Evolutionary conservation across 2,888 invertebrate genomes (phyloP).

Genomic region (Phoronis australis): DNA sequence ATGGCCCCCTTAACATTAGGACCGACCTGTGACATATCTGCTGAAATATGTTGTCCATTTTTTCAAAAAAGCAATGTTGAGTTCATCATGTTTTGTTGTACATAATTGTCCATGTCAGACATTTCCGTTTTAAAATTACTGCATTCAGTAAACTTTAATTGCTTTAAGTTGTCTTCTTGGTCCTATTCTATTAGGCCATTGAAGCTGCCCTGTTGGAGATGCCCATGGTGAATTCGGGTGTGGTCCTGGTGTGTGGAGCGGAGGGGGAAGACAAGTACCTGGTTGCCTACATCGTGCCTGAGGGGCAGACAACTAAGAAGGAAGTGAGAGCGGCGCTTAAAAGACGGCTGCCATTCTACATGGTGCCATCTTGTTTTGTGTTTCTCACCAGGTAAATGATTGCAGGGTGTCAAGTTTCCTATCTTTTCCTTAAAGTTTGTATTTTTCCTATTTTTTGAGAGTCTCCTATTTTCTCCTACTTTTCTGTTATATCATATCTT

Average conservation of each 20-base stretch:
- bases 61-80: too few species aligned
- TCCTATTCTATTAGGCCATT: conserved; percentile 42
- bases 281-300: conserved; percentile 51
- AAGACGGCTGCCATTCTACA: conserved; percentile 52
- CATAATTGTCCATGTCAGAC: too few species aligned
- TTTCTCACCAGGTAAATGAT: conserved; percentile 42
- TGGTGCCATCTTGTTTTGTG: conserved; percentile 53
- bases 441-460: too few species aligned
- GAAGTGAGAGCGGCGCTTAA: conserved; percentile 48
- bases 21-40: too few species aligned
- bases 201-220: conserved; percentile 49
- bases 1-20: too few species aligned
- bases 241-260: conserved; percentile 48
- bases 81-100: too few species aligned
- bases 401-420: too few species aligned
- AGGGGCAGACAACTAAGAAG: conserved; percentile 40
- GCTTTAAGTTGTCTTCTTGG: neutral
- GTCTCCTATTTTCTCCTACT: too few species aligned
- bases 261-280: conserved; percentile 54
- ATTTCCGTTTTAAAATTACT: too few species aligned
- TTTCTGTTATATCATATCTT: too few species aligned
- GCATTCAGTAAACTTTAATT: neutral
- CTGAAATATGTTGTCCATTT: too few species aligned
- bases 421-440: too few species aligned
- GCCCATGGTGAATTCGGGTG: conserved; percentile 43